These are phyloP conservation scores for Drosophila seguyi DNA, from an alignment of 1,140 invertebrate species.

Conservation along the genomic window DNA sequence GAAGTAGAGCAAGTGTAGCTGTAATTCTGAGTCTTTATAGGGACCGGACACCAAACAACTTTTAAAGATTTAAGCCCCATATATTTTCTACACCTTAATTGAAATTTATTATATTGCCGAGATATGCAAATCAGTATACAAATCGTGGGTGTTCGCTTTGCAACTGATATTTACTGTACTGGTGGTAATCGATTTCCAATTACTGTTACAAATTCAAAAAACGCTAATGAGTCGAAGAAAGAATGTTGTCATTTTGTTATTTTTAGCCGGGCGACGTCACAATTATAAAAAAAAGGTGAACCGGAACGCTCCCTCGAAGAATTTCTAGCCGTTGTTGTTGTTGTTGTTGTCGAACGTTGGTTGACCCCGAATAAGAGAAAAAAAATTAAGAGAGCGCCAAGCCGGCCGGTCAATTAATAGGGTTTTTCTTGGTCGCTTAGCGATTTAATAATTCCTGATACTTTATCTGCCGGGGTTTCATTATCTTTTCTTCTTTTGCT, in stretches of 20 bases:
- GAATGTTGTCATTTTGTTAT: conserved; percentile 47
- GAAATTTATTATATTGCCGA: conserved; percentile 29
- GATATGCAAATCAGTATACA: conserved; percentile 10
- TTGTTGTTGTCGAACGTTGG: conserved; percentile 29
- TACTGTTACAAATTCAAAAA: conserved; percentile 34
- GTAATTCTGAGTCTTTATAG: neutral
- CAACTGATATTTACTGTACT: conserved; percentile 16
- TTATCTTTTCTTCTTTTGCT: conserved; percentile 1
- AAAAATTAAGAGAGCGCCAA: conserved; percentile 16
- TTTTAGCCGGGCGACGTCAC: conserved; percentile 44
- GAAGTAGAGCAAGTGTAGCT: no score
- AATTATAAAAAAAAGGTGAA: conserved; percentile 35
- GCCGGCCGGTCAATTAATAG: conserved; percentile 67
- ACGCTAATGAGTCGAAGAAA: conserved; percentile 19
- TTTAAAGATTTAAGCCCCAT: conserved; percentile 1
- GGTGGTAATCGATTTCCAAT: conserved; percentile 20
- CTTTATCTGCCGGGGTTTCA: conserved; percentile 13
- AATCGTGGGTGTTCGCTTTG: neutral
- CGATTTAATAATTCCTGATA: conserved; percentile 13
- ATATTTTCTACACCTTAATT: conserved; percentile 27
- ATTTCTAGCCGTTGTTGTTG: neutral
- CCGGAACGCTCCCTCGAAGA: conserved; percentile 35
- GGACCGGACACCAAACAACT: neutral
- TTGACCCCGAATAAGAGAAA: conserved; percentile 25
- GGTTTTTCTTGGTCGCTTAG: conserved; percentile 11